Evolutionary conservation across 1,140 invertebrate species (phyloP), one percentile per base, ranked within the genome.

Genomic region (Tetramorium alpestre): DNA sequence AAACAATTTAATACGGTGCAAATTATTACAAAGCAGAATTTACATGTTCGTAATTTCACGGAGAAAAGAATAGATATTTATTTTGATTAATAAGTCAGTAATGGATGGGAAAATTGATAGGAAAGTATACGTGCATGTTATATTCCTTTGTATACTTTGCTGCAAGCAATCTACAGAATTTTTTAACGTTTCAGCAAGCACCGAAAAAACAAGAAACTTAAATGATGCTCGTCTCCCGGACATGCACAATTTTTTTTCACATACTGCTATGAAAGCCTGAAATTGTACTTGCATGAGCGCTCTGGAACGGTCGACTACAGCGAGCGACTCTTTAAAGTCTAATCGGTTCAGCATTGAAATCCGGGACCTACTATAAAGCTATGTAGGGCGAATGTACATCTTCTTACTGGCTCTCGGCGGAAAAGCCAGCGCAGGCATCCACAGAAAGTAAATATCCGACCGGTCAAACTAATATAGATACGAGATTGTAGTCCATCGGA

Each of bases 341-440:
- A 62, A 84, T 84, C 80, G 54, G 54, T 75, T 84, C 80, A 33
- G 13, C 54, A 84, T 84, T 73, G 80, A 84, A 84, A 60, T 84
- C 69, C 80, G n/a, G 28, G 41, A 47, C n/a, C 22, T 60, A 13
- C 56, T 73, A 49, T 44, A 47, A 72, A 82, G 78, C 78, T 72
- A 72, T 25, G 38, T 56, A 70, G 69, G 41, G 25, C 80, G 54
- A 25, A 60, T 73, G 54, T 38, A 73, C 80, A 60, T 60, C 69
- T 84, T 62, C 54, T 73, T 60, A 73, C 54, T 60, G 41, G 54
- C 18, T 75, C 54, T 64, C 69, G 10, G 54, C 54, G 56, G 44
- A 60, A 33, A 60, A 73, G 80, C 41, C 41, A n/a, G 67, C n/a
- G 41, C 54, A 60, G 62, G 69, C 41, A 60, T 25, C 41, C 58